These are phyloP conservation scores for Abscondita cerata DNA, from an alignment of 2,888 invertebrate species.

Conservation along the genomic window DNA sequence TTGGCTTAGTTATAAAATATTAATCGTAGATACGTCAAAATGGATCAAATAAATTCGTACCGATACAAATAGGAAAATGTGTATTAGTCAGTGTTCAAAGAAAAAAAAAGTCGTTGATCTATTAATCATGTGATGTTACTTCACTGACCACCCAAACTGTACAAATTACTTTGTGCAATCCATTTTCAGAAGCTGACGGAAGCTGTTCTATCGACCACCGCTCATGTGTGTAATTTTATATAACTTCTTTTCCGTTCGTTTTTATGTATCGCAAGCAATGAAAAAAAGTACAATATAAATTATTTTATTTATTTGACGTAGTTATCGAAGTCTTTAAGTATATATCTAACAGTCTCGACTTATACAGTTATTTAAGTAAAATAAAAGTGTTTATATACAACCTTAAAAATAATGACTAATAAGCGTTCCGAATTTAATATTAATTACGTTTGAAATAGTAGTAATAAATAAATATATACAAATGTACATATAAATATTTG, in stretches of 20 bases:
- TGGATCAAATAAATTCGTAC: too few relatives aligned
- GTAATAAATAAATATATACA: constrained; percentile 29
- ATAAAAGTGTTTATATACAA: constrained; percentile 45
- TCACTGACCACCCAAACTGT: constrained; percentile 5
- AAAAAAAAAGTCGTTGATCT: constrained; percentile 2
- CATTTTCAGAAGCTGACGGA: not conserved
- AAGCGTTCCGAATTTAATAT: constrained; percentile 49
- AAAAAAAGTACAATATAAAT: constrained; percentile 32
- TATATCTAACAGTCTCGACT: constrained; percentile 57
- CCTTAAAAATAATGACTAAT: constrained; percentile 57
- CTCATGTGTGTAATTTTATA: not conserved
- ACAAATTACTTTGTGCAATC: not conserved
- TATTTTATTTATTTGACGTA: constrained; percentile 32
- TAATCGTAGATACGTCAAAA: too few relatives aligned
- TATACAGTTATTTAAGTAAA: constrained; percentile 45
- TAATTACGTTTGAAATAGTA: constrained; percentile 17
- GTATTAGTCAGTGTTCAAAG: not conserved
- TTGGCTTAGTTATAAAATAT: too few relatives aligned
- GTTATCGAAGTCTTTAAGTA: constrained; percentile 46
- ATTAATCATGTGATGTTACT: constrained; percentile 6
- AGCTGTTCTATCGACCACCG: not conserved
- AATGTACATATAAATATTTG: constrained; percentile 20
- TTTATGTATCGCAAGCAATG: constrained; percentile 5
- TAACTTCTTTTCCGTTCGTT: not conserved
- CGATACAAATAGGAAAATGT: too few relatives aligned